Conservation (phyloP, 2,888 invertebrate genomes). For the Patella depressa region DNA sequence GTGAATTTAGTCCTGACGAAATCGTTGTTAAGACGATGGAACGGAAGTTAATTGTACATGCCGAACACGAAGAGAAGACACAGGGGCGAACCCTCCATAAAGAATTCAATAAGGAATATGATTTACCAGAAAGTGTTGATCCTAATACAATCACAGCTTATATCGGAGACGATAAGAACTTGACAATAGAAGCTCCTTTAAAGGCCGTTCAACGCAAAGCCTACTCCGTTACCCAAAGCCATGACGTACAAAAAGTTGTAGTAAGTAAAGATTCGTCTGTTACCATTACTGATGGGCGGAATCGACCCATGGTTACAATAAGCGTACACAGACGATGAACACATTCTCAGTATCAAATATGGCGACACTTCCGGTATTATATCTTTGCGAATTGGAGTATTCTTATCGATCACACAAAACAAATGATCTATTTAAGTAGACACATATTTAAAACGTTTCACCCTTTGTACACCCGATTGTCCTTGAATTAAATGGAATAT, state of each 20-base stretch:
- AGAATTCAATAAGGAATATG: conserved; percentile 70
- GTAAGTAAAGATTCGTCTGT: conserved; percentile 63
- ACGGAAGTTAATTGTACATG: conserved; percentile 66
- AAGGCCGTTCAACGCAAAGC: conserved; percentile 48
- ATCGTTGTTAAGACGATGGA: conserved; percentile 69
- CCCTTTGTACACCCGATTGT: too few relatives aligned
- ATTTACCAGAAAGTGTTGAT: conserved; percentile 69
- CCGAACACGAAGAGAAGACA: conserved; percentile 67
- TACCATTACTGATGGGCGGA: conserved; percentile 58
- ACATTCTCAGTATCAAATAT: not conserved
- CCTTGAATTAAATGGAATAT: too few relatives aligned
- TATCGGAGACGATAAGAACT: conserved; percentile 66
- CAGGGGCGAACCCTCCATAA: conserved; percentile 66
- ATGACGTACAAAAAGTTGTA: conserved; percentile 60
- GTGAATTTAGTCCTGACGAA: conserved; percentile 69
- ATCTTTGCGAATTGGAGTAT: too few relatives aligned
- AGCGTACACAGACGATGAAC: conserved; percentile 59
- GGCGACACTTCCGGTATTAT: not conserved
- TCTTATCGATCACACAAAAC: too few relatives aligned
- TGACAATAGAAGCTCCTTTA: conserved; percentile 70
- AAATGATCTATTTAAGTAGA: too few relatives aligned
- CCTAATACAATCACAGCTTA: conserved; percentile 67
- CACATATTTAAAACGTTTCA: too few relatives aligned
- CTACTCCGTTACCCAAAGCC: conserved; percentile 62
- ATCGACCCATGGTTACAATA: conserved; percentile 62